Evolutionary conservation across 2,888 invertebrate species (phyloP), one percentile per base, ranked within the genome.

Genomic region (Phortica magna): DNA sequence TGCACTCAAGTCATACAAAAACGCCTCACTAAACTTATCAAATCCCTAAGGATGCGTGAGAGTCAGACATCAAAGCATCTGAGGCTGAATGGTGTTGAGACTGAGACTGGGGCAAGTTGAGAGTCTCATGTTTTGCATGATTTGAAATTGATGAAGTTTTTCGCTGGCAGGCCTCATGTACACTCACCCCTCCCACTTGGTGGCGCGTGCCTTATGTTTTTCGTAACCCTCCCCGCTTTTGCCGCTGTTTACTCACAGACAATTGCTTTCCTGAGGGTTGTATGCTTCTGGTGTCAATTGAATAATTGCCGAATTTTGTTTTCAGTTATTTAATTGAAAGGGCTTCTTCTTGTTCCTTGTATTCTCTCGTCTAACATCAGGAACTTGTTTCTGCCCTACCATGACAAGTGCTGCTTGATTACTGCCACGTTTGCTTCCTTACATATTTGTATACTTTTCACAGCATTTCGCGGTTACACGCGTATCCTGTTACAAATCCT

Each of bases 401-500:
- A 9, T 48, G 48, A 12, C 48, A 14, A 48, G 48, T 48, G 48
- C 10, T 48, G n/a, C 59, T 67, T 59, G 9, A 42, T 57, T 75
- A 12, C 17, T 19, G 17, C 55, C 48, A 2, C 48, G 48, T 48
- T 48, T 48, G 10, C 10, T 14, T 48, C 14, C 14, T 12, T 5
- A 14, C 14, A 9, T 9, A 48, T 48, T 48, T 48, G 9, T 14
- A n/a, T 61, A 19, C 31, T 17, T 55, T 39, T 42, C 41, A 57
- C 22, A 68, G 14, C 14, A 31, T 48, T 78, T 83, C 86, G 88
- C 88, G 91, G 90, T 90, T 90, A 89, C 91, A 91, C 91, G 91
- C 87, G 86, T 91, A 91, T 91, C 91, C 88, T 88, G 90, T 91
- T 91, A 87, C 91, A 90, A 90, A 90, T 89, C 90, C 89, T 84